Evolutionary conservation across 1,140 invertebrate genomes (phyloP), one percentile per base, ranked within the genome.

Genomic region (Cydia splendana): DNA sequence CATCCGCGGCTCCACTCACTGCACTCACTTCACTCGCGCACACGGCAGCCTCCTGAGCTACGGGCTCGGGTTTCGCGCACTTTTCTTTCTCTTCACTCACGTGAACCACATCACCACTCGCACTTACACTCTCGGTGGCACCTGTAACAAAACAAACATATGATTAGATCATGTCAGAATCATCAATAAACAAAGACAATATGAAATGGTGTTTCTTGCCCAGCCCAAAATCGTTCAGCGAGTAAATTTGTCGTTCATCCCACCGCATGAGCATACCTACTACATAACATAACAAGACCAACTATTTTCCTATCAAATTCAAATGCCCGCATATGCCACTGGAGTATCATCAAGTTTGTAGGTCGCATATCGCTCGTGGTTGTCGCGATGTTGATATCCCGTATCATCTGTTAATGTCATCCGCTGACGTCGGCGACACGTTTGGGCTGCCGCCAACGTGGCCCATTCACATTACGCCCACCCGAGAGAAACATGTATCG

Each of bases 391-490:
- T 71, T 71, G 67, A 71, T 71, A 71, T 71, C 34, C 38, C 67
- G 67, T 71, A 71, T 71, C 67, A 71, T 71, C 67, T 71, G 67
- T 71, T 71, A 71, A 13, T 74, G 73, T 74, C 45, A 45, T 53
- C 28, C 45, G 80, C 78, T 89, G 84, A 90, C 86, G 88, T 89
- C 83, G 88, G 79, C 79, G 83, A 83, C 85, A 88, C 84, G 84
- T 90, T 89, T 92, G 91, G 91, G 86, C 75, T 78, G 78, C 79
- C 53, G 90, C 91, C 91, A 93, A 87, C 79, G 79, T 82, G 83
- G 85, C 88, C 88, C 91, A 93, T 93, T 93, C 91, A 93, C 89
- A 88, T 88, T 81, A 81, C 84, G 82, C 87, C 88, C 84, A 87
- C 88, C 69, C 53, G 38, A 76, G 57, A 77, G 77, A 88, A 89